Conservation (phyloP, 1,140 invertebrate genomes). For the Diuraphis noxia region DNA sequence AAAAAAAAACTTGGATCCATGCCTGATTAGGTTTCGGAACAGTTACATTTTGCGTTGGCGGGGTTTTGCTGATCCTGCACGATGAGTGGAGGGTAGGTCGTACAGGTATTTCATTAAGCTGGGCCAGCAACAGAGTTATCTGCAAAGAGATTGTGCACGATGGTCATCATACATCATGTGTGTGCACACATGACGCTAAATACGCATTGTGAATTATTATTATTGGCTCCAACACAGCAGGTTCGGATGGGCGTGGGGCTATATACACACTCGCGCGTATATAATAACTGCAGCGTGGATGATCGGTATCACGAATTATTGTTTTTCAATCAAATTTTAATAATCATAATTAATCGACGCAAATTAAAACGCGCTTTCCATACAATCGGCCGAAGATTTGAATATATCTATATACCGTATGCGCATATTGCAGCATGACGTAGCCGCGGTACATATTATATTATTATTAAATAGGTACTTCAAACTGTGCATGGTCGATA, state of each 20-base stretch:
- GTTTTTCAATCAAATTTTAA: not conserved
- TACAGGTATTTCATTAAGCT: not conserved
- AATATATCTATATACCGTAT: too few species aligned
- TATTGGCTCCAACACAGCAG: not conserved
- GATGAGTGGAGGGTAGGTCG: not conserved
- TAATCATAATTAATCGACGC: not conserved
- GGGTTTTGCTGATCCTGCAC: not conserved
- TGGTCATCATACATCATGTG: not conserved
- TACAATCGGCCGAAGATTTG: not conserved
- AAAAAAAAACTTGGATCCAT: too few species aligned
- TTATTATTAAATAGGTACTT: not conserved
- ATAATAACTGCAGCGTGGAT: not conserved
- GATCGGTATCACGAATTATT: not conserved
- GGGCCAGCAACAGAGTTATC: not conserved
- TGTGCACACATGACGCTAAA: not conserved
- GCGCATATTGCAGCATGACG: not conserved
- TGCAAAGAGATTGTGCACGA: not conserved
- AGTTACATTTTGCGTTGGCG: too few species aligned
- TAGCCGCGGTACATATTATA: not conserved
- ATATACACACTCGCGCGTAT: too few species aligned
- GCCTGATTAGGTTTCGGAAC: too few species aligned
- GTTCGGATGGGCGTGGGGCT: not conserved
- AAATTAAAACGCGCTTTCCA: not conserved
- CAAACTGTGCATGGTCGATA: not conserved
- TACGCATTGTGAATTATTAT: not conserved